Base-by-base conservation (phyloP, 2,888 invertebrate genomes). In the Vesta saturnalis region DNA sequence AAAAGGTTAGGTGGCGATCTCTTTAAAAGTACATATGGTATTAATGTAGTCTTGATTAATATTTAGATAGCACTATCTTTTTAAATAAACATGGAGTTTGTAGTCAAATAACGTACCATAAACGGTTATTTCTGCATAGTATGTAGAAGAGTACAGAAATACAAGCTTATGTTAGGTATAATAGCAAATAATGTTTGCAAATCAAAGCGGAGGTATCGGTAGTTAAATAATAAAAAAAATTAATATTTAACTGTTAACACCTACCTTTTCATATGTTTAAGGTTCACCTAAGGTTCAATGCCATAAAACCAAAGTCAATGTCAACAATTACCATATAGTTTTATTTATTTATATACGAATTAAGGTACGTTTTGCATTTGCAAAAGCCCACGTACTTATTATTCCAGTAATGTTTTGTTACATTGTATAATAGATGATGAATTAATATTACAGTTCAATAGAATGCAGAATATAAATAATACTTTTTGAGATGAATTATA, bases 271-370 rank as follows among this genome's bases (percentile, higher is more conserved):
- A 60, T 14, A 22, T 56, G 55, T 54, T n/a, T 56, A 19, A 52
- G 52, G 52, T 55, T 39, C 55, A 35, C 56, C 18, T 12, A 16
- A 60, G 59, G 68, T 68, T 68, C 69, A 69, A 57, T 69, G 69
- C 69, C 69, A 69, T 58, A 60, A 46, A 39, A 52, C 61, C 69
- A 69, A 55, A 64, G 69, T 61, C 69, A 69, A 58, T 69, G 69
- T 58, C 64, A 56, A 64, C 49, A 60, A 55, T 61, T 65, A 64
- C 69, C 52, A 54, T 58, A 61, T 60, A 55, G 46, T 68, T 60
- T 62, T 64, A 59, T 63, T 55, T 43, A 16, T 46, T 35, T 56
- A 56, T 62, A 62, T 23, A 15, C 43, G 52, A 52, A 52, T 19
- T 52, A 52, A 14, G 15, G 15, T 52, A 19, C 52, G 52, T 52